Conservation (phyloP, 2,797 vertebrate species). For the Mastacembelus armatus region DNA sequence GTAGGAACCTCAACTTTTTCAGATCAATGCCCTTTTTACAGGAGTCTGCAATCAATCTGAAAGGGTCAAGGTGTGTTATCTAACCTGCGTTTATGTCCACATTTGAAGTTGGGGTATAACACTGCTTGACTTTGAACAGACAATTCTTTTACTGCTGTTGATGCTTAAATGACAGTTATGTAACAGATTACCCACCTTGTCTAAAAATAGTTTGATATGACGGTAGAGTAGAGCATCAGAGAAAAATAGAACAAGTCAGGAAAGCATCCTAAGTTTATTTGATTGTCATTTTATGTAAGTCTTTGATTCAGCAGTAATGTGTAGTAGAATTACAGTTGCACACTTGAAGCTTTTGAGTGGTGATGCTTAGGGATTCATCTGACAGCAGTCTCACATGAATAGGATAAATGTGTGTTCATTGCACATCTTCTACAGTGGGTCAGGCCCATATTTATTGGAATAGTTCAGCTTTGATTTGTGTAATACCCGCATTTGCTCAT, state of each 20-base stretch:
- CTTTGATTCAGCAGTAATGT: slow-evolving; percentile 13
- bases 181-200: slow-evolving; percentile 13
- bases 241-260: neutral
- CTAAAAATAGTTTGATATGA: slow-evolving; percentile 38
- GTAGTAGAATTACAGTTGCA: slow-evolving; percentile 7
- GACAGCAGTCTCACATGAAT: slow-evolving; percentile 9
- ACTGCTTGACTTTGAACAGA: neutral
- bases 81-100: neutral
- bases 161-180: slow-evolving; percentile 24
- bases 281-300: slow-evolving; percentile 4
- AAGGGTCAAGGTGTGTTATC: neutral
- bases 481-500: slow-evolving; percentile 26
- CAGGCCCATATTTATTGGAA: slow-evolving; percentile 22
- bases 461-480: slow-evolving; percentile 24
- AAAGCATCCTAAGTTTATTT: slow-evolving; percentile 5
- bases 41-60: neutral
- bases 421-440: neutral
- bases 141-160: neutral
- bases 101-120: neutral
- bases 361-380: slow-evolving; percentile 11
- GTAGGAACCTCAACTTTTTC: neutral
- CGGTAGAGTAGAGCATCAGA: slow-evolving; percentile 2
- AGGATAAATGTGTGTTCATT: slow-evolving; percentile 1
- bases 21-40: neutral
- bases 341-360: slow-evolving; percentile 3